phyloP scores from a whole-genome alignment of 2,888 invertebrate genomes.

The Plemyria rubiginata region DNA sequence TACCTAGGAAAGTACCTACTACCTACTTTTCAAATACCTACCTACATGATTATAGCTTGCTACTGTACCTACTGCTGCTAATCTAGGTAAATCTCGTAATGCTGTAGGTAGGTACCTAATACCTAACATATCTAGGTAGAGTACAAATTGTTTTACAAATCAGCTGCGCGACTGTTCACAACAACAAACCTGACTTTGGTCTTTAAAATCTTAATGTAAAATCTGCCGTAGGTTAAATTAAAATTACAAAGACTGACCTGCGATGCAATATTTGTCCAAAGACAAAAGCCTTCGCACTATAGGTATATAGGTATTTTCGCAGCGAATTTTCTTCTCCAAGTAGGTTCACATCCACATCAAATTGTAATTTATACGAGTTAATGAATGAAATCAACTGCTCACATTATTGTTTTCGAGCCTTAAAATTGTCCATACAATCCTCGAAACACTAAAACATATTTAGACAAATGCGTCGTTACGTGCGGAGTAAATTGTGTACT shows the following conservation, averaged over 20 bases:
- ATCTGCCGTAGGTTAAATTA: background rate
- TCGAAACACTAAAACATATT: slow-evolving; percentile 77
- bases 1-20: no score
- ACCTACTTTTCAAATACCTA: no score
- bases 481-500: slow-evolving; percentile 65
- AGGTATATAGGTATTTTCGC: slow-evolving; percentile 28
- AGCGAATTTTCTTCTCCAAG: slow-evolving; percentile 43
- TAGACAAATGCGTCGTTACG: slow-evolving; percentile 44
- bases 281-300: slow-evolving; percentile 37
- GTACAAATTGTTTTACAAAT: no score
- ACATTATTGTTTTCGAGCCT: slow-evolving; percentile 62
- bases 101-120: no score
- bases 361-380: slow-evolving; percentile 48
- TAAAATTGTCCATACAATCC: slow-evolving; percentile 60
- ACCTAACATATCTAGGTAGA: no score
- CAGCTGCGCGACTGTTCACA: no score
- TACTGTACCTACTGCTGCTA: no score
- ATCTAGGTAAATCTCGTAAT: no score
- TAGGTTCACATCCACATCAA: slow-evolving; percentile 43
- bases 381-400: slow-evolving; percentile 67
- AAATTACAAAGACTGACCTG: slow-evolving; percentile 35
- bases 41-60: no score
- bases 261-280: slow-evolving; percentile 29
- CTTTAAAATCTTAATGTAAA: no score
- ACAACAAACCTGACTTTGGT: no score